A percentile compares a stretch with the other conserved stretches of the same genome.
Conservation (phyloP, 2,113 vertebrate genomes). For the Proterorhinus semilunaris region DNA sequence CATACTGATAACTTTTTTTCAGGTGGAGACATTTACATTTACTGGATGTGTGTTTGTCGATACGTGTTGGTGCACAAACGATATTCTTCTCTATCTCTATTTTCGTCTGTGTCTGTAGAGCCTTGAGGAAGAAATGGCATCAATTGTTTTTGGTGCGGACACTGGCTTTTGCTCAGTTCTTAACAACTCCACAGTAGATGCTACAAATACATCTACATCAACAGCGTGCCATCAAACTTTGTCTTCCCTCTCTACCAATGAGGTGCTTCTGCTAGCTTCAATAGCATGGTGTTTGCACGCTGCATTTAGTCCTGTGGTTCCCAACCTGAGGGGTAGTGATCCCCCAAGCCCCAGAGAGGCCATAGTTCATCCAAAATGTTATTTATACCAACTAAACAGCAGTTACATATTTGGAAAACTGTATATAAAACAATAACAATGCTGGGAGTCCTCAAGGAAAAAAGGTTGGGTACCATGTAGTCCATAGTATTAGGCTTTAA, state of each 20-base stretch:
- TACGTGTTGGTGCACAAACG: neutral
- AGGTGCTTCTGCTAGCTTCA: conserved; percentile 77
- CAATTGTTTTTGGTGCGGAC: conserved; percentile 87
- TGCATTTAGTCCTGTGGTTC: neutral
- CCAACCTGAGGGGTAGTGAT: too few relatives aligned
- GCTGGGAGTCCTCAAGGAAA: too few relatives aligned
- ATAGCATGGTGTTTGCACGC: conserved; percentile 25
- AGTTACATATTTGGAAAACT: too few relatives aligned
- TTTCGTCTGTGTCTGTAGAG: conserved; percentile 79
- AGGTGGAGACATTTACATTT: neutral
- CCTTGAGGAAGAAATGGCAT: conserved; percentile 91
- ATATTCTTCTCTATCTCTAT: conserved; percentile 4
- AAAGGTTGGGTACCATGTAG: too few relatives aligned
- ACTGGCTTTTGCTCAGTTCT: conserved; percentile 55
- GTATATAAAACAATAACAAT: too few relatives aligned
- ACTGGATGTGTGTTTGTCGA: neutral
- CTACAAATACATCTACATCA: conserved; percentile 75
- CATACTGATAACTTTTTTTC: conserved; percentile 7
- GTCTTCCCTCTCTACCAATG: conserved; percentile 59
- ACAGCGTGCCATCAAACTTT: conserved; percentile 70
- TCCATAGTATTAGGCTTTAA: too few relatives aligned
- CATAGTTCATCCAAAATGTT: too few relatives aligned
- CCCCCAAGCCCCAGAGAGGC: too few relatives aligned
- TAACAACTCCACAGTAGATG: conserved; percentile 81
- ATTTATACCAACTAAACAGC: too few relatives aligned